These are phyloP conservation scores for Reticulitermes speratus DNA, from an alignment of 1,140 invertebrate species.

Conservation along the genomic window DNA sequence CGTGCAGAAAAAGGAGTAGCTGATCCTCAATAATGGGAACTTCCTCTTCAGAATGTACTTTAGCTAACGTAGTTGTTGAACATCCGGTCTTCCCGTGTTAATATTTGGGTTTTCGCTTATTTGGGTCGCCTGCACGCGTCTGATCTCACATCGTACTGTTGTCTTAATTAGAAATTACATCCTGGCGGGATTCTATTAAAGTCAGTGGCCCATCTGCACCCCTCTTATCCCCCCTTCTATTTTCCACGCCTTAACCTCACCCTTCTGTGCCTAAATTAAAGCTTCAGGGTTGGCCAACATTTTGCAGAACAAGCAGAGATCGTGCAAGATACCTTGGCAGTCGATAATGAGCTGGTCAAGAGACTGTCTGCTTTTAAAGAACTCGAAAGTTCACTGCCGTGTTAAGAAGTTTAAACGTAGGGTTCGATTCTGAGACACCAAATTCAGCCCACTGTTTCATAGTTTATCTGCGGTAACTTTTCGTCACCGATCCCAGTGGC, in stretches of 20 bases:
- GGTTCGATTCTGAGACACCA: no score
- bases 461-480: no score
- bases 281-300: neutral
- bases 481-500: no score
- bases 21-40: neutral
- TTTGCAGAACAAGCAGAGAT: neutral
- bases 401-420: no score
- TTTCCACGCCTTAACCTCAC: neutral
- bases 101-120: constrained; percentile 5
- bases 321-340: no score
- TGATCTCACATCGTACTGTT: neutral
- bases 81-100: constrained; percentile 7
- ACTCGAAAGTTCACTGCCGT: no score
- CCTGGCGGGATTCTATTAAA: constrained; percentile 11
- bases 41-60: neutral
- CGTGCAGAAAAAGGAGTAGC: neutral
- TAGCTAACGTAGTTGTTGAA: neutral
- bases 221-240: neutral
- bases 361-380: no score
- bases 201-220: neutral
- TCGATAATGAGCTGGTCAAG: no score
- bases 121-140: neutral
- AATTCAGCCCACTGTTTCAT: no score
- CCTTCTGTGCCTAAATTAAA: neutral
- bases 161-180: constrained; percentile 17